Evolutionary conservation across 1,140 invertebrate species (phyloP).

Genomic region (Pararge aegeria): DNA sequence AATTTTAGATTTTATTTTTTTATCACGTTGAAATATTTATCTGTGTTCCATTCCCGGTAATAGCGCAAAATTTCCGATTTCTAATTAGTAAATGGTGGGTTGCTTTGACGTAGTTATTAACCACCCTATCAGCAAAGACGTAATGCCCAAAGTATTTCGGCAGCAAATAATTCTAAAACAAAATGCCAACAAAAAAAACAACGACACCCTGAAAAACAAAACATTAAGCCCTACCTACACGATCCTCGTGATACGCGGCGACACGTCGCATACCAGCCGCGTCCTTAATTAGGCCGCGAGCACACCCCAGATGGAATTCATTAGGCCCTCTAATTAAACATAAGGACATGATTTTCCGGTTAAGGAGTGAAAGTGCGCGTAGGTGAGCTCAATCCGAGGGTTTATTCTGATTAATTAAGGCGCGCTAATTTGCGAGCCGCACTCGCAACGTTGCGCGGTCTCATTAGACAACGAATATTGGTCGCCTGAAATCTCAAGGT

Average conservation of each 20-base stretch:
- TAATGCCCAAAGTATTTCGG: no score
- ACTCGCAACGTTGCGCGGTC: conserved; percentile 13
- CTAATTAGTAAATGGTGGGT: no score
- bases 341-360: conserved; percentile 62
- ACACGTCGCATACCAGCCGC: conserved; percentile 34
- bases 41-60: no score
- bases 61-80: no score
- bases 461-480: background rate
- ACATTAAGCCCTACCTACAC: conserved; percentile 3
- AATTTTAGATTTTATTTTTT: no score
- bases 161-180: no score
- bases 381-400: conserved; percentile 42
- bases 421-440: conserved; percentile 36
- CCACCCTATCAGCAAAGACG: no score
- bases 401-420: conserved; percentile 57
- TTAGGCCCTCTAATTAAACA: conserved; percentile 65
- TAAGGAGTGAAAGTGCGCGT: conserved; percentile 56
- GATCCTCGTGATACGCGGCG: conserved; percentile 15
- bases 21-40: no score
- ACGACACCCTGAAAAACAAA: background rate
- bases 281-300: conserved; percentile 54
- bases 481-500: background rate
- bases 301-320: conserved; percentile 60
- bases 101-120: no score
- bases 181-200: background rate